Base-by-base conservation (phyloP, 2,797 vertebrate species). In the Hapalemur alaotrensis region DNA sequence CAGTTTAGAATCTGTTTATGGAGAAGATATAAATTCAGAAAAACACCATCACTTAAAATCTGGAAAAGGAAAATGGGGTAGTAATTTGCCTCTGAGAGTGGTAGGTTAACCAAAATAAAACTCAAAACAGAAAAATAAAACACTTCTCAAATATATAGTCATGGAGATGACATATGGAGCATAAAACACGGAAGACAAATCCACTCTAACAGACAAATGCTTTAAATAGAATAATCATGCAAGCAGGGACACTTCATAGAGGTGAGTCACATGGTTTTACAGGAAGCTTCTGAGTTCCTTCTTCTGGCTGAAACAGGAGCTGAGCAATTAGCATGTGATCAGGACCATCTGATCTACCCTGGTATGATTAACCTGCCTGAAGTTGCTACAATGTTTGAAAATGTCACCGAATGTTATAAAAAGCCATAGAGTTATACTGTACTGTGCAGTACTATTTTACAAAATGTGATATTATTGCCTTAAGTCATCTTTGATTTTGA, bases 61-160 rank as follows among this genome's bases (percentile, higher is more conserved):
- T 94, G 50, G 52, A 73, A 88, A 85, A 85, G 32, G 50, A 86
- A 88, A 89, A 89, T 46, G 20, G 4, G 17, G 89, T 4, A 83
- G 54, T 52, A 75, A 83, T 93, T 96, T 91, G 30, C 82, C n/a
- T 81, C 50, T 52, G 52, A 69, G 22, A 89, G 52, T n/a, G 3
- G 30, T 61, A 83, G 91, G 20, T 67, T 88, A 93, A 80, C 41
- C 12, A 82, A 95, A 84, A 72, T 50, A 65, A 20, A 82, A 81
- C 30, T 70, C 38, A 59, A 97, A 92, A 84, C 43, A 78, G 43
- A 79, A 93, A 91, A 92, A 85, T 23, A 63, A 95, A 94, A 80
- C 25, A 57, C 10, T 75, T 78, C 43, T 43, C n/a, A 92, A 90
- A 70, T 12, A 89, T 22, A 52, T 7, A 35, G 69, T 12, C 17